Conservation (phyloP, 2,888 invertebrate species). For the Brachypalpus laphriformis region DNA sequence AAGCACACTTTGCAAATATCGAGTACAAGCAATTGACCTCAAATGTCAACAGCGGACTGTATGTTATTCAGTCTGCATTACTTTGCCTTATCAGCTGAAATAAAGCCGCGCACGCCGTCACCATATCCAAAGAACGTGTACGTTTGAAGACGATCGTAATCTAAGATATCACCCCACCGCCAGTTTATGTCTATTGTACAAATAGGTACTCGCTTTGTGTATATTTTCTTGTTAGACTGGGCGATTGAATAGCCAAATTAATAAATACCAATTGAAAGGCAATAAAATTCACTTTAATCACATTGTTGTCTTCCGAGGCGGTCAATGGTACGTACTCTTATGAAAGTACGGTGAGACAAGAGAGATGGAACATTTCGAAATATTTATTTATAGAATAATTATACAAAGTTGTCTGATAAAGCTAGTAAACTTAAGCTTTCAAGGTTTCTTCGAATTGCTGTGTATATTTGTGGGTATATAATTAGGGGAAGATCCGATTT, state of each 20-base stretch:
- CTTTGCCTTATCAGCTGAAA: constrained; percentile 35
- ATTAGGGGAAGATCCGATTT: not conserved
- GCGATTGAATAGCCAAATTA: constrained; percentile 41
- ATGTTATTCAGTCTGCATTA: constrained; percentile 14
- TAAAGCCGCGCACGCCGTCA: not conserved
- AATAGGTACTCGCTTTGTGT: not conserved
- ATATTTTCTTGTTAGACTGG: constrained; percentile 13
- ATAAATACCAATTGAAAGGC: constrained; percentile 50
- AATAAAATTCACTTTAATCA: constrained; percentile 55
- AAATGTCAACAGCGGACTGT: constrained; percentile 54
- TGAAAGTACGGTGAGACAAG: no score
- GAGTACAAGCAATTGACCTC: constrained; percentile 62
- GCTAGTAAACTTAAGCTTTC: not conserved
- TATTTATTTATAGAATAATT: constrained; percentile 6
- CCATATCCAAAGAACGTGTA: not conserved
- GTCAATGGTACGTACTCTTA: constrained; percentile 9
- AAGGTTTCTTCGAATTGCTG: no score
- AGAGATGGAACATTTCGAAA: not conserved
- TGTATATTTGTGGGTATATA: no score
- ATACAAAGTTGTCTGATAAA: no score
- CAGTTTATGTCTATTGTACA: not conserved
- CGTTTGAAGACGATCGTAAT: constrained; percentile 2
- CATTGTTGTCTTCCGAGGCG: constrained; percentile 15
- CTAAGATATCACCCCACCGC: not conserved
- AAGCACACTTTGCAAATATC: constrained; percentile 31